Base-by-base conservation (phyloP, 2,797 vertebrate genomes). In the Enteromius trimaculatus region DNA sequence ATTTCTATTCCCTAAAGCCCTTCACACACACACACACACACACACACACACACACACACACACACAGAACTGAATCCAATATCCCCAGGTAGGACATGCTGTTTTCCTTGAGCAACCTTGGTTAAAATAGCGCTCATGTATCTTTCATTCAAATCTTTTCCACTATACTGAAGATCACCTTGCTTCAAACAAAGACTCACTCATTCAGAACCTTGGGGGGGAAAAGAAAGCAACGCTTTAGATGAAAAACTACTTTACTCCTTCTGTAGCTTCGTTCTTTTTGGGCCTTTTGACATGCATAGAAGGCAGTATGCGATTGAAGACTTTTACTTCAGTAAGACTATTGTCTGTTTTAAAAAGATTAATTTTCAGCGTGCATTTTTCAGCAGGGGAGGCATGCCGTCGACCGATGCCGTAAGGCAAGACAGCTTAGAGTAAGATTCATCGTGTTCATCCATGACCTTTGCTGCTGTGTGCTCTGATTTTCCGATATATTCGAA, bases 21-120 rank as follows among this genome's bases (percentile, higher is more conserved):
- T 11, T 39, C 21, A 39, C 62, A 31, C 8, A 2, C 31, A 51
- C 39, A 14, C 47, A 49, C 47, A 55, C 19, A 55, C 51, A 81
- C 31, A 81, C 26, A 19, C 23, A 65, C 21, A 42, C 62, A 31
- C 8, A 2, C 31, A 51, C 39, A 14, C 47, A 49, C 14, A 55
- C 26, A 3, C 4, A 14, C 0, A 47, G 10, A 53, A 37, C 62
- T 31, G 19, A 44, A 77, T 77, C 75, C 81, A 70, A 78, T 77
- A 49, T 70, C 65, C 51, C 53, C 51, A 37, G 72, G 26, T 49
- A 78, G 37, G 29, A 77, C 75, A 66, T 37, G 23, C 53, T 74
- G 34, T 55, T 79, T 78, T 81, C 79, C 42, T 72, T 79, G 37
- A 81, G 70, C 66, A 81, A 78, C 66, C 82, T 81, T 72, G 82